Conservation (phyloP, 2,113 vertebrate genomes). For the Pelecanus crispus region DNA sequence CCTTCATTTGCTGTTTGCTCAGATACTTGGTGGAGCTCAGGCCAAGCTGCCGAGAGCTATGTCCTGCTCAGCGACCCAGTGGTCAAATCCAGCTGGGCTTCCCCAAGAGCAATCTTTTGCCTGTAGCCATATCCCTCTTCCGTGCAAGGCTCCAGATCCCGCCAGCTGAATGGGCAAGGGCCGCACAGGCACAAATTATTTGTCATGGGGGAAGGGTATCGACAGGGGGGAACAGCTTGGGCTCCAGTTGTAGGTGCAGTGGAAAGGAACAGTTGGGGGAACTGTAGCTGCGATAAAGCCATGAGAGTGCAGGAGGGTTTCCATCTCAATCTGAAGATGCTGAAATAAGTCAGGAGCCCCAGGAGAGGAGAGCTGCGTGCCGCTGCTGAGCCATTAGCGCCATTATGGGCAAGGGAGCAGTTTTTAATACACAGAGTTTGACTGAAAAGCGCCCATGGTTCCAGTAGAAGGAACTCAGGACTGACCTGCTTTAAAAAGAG, state of each 20-base stretch:
- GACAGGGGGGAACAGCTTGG: background rate
- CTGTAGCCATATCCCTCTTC: background rate
- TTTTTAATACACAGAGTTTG: background rate
- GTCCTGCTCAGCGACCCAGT: background rate
- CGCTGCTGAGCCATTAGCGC: background rate
- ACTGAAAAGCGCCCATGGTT: background rate
- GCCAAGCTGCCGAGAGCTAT: background rate
- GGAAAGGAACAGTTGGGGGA: background rate
- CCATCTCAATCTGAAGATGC: background rate
- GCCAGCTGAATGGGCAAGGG: rapidly evolving
- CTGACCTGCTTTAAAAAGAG: background rate
- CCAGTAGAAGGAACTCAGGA: background rate
- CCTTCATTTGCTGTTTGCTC: background rate
- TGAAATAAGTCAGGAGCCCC: background rate
- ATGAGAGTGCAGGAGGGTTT: background rate
- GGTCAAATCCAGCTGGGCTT: rapidly evolving
- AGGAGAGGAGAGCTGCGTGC: background rate
- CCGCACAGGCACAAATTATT: background rate
- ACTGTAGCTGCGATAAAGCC: background rate
- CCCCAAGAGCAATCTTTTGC: background rate
- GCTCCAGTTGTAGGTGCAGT: background rate
- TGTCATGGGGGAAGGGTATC: background rate
- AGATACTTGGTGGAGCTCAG: background rate
- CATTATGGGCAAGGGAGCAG: background rate
- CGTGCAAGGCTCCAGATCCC: background rate